A percentile compares a stretch with the other conserved stretches of the same genome.
Evolutionary conservation across 2,797 vertebrate genomes (phyloP).

Genomic region (Hybognathus amarus): DNA sequence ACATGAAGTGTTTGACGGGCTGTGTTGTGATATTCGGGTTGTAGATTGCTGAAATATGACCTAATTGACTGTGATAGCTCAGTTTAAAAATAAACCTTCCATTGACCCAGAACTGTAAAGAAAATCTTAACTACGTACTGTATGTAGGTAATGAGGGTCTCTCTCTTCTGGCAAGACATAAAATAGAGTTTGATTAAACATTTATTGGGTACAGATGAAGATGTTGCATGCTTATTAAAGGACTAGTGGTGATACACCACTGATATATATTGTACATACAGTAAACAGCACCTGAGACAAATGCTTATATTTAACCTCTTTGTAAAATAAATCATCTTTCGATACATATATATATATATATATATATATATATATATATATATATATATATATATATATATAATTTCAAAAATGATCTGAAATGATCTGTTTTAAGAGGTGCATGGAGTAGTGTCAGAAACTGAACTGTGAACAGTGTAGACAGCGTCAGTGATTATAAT

Average conservation of each 20-base stretch:
- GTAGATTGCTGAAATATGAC: constrained; percentile 70
- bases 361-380: too few relatives aligned
- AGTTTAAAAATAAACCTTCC: constrained; percentile 78
- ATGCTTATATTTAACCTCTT: too few relatives aligned
- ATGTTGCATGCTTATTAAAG: not conserved
- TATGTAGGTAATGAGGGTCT: constrained; percentile 27
- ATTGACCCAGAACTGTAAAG: constrained; percentile 68
- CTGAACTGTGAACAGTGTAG: not conserved
- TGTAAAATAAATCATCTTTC: too few relatives aligned
- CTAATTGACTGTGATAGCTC: constrained; percentile 78
- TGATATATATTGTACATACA: not conserved
- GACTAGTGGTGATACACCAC: not conserved
- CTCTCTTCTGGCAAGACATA: constrained; percentile 80
- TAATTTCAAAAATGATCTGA: too few relatives aligned
- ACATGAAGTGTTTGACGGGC: constrained; percentile 5
- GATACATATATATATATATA: too few relatives aligned
- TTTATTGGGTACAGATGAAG: constrained; percentile 2
- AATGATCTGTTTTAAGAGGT: too few relatives aligned
- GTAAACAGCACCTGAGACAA: not conserved
- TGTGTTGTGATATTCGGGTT: constrained; percentile 65
- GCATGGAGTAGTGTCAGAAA: not conserved
- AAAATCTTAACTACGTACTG: constrained; percentile 34
- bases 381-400: too few relatives aligned
- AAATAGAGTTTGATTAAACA: constrained; percentile 13
- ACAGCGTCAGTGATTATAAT: not conserved